phyloP scores from a whole-genome alignment of 1,140 invertebrate species.

The Neodiprion lecontei region DNA sequence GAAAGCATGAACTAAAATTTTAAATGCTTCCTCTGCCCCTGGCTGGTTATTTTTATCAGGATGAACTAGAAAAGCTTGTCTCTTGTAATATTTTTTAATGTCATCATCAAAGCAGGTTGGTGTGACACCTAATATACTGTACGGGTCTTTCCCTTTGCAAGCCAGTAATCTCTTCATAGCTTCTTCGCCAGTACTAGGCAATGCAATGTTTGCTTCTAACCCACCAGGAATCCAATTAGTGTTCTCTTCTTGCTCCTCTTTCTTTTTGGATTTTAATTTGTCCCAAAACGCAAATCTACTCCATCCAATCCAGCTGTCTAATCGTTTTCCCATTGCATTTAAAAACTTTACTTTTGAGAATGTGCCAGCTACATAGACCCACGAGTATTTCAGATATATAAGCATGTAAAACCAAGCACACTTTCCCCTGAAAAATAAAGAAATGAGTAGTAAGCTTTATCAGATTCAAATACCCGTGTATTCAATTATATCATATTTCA shows the following conservation, averaged over 20 bases:
- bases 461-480: background rate
- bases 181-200: slow-evolving; percentile 91
- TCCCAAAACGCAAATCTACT: slow-evolving; percentile 69
- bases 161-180: slow-evolving; percentile 91
- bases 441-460: slow-evolving; percentile 9
- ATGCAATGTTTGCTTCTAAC: slow-evolving; percentile 78
- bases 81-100: slow-evolving; percentile 92
- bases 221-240: slow-evolving; percentile 63
- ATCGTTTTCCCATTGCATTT: slow-evolving; percentile 62
- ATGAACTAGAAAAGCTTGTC: slow-evolving; percentile 92
- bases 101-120: slow-evolving; percentile 89
- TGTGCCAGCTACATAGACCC: slow-evolving; percentile 46
- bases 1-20: slow-evolving; percentile 93
- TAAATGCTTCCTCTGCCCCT: slow-evolving; percentile 95
- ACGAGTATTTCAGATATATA: slow-evolving; percentile 56
- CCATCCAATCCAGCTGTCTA: slow-evolving; percentile 67
- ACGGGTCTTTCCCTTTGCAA: slow-evolving; percentile 94
- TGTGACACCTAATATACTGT: slow-evolving; percentile 88
- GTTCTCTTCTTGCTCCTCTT: slow-evolving; percentile 54
- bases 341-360: slow-evolving; percentile 55
- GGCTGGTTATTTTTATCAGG: slow-evolving; percentile 95
- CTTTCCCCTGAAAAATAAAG: slow-evolving; percentile 48
- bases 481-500: background rate
- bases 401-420: slow-evolving; percentile 54
- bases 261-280: slow-evolving; percentile 65